Base-by-base conservation (phyloP, 2,888 invertebrate genomes). In the Ctena decussata region DNA sequence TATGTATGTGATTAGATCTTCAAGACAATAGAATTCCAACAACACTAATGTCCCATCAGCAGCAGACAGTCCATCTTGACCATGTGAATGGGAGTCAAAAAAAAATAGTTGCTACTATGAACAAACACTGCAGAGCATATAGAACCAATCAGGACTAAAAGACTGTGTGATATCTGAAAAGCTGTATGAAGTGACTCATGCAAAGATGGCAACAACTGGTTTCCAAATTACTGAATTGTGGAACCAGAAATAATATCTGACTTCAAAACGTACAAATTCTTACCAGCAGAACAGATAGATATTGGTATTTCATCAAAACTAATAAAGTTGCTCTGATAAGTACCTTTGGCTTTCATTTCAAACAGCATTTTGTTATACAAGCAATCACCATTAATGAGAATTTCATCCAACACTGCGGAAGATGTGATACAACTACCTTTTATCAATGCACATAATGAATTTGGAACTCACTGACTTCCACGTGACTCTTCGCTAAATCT, bases 381-480 rank as follows among this genome's bases (percentile, higher is more conserved):
- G 0, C 11, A 11, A 30, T 80, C 80, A 49, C 80, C 79, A 30
- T 60, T 69, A 32, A n/a, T 49, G 35, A 84, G 80, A n/a, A 84
- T 46, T 5, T 77, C 24, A 49, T 80, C 72, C 8, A 83, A 27
- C 41, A n/a, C 5, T 44, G 72, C 12, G 8, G 0, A 44, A 39
- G 41, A 41, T 41, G 53, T 44, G 12, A 27, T n/a, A 6, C 69
- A 30, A 11, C 77, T n/a, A 41, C 57, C 60, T 72, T 76, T 46
- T 41, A 84, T 65, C 27, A 80, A 41, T 18, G 77, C 60, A 78
- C 70, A 77, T 39, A 84, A 72, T 18, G 81, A 37, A 69, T 77
- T 84, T 1, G 53, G 37, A 18, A 70, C 74, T 44, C 83, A 83
- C 46, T 85, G 87, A 70, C 46, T 73, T 57, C 85, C 87, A 53